Evolutionary conservation across 2,797 vertebrate species (phyloP), one percentile per base, ranked within the genome.

Genomic region (Staurois parvus): DNA sequence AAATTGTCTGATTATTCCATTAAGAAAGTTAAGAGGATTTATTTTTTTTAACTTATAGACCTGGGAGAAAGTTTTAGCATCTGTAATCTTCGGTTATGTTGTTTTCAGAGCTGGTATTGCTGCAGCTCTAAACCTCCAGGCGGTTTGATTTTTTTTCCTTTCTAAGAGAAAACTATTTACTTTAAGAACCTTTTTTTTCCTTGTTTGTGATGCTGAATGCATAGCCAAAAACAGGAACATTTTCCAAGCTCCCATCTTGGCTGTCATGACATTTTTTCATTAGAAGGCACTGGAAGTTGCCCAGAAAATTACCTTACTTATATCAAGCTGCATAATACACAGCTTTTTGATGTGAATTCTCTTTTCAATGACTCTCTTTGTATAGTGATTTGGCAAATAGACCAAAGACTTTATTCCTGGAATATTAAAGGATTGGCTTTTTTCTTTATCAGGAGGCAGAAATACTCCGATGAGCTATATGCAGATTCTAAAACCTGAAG

Each of bases 231-330:
- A 34, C 34, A 28, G 73, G 45, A 68, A 83, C 62, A 83, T 83
- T 76, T 83, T 83, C 62, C 62, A 37, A 72, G 62, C 62, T 83
- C 72, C 72, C 81, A 68, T 83, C 81, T 83, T 83, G 81, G 73
- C 81, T 76, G 81, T 83, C 81, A 76, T 83, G 81, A 76, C 73
- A 76, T 83, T 83, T 84, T 84, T 77, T 76, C 72, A 77, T 84
- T 84, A 84, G 81, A 64, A 68, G 32, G 40, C 32, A 52, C 67
- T 83, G 81, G 72, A 83, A 79, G 76, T 62, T 79, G 76, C 76
- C 76, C 76, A 67, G 76, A 72, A 85, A 85, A 85, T 80, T 79
- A 79, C 76, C 84, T 85, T 85, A 56, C 76, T 85, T 85, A 74
- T 79, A 77, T 74, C 70, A 75, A 73, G 21, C 56, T 74, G 59